Evolutionary conservation across 2,888 invertebrate genomes (phyloP).

Genomic region (Dynastes tityus): DNA sequence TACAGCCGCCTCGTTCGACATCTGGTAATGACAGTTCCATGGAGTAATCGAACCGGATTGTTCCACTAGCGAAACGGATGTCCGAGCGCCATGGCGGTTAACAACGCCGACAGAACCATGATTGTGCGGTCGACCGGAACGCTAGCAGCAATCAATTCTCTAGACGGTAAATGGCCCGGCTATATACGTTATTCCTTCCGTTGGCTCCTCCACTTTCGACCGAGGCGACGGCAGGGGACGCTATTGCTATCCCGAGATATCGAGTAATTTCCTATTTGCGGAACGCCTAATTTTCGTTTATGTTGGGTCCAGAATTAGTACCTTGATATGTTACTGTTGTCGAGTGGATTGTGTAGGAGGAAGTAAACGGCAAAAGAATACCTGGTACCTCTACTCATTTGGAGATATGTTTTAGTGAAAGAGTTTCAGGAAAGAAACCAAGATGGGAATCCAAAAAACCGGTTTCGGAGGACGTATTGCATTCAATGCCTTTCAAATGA

Average conservation of each 20-base stretch:
- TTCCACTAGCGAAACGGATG: constrained; percentile 62
- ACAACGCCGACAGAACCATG: constrained; percentile 61
- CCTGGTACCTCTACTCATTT: too few relatives aligned
- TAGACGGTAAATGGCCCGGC: constrained; percentile 59
- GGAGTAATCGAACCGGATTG: constrained; percentile 66
- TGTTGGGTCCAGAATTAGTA: not conserved
- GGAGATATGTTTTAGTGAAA: too few relatives aligned
- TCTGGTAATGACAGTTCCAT: constrained; percentile 67
- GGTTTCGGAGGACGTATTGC: too few relatives aligned
- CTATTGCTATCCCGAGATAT: not conserved
- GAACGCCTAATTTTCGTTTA: constrained; percentile 6
- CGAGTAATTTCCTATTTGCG: constrained; percentile 25
- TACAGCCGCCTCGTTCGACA: constrained; percentile 55
- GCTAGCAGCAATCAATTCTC: constrained; percentile 64
- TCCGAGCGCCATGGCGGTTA: constrained; percentile 62
- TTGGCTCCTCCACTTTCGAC: not conserved
- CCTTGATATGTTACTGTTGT: not conserved
- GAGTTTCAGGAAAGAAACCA: too few relatives aligned
- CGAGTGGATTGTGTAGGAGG: not conserved
- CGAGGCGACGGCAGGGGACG: not conserved
- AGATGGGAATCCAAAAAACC: too few relatives aligned
- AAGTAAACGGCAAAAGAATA: not conserved
- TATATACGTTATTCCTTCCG: not conserved
- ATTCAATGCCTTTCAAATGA: too few relatives aligned
- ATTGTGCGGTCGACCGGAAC: constrained; percentile 63